phyloP scores from a whole-genome alignment of 2,888 invertebrate genomes.

The Chalcosyrphus nemorum region DNA sequence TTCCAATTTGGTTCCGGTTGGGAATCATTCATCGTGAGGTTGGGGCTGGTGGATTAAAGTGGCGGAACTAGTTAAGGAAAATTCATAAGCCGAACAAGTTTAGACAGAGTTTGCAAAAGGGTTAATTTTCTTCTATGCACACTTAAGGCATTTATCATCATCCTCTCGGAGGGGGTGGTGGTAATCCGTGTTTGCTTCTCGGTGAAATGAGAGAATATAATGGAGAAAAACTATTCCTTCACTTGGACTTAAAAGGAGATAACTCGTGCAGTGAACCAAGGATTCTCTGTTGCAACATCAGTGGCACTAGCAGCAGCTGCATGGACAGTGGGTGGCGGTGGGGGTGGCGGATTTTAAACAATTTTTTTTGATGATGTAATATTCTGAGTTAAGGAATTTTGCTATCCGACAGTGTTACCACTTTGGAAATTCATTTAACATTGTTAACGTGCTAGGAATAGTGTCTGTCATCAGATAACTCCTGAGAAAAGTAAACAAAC shows the following conservation, averaged over 20 bases:
- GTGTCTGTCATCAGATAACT: not conserved
- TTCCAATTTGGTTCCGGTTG: constrained; percentile 39
- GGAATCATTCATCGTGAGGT: not conserved
- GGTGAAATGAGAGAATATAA: not conserved
- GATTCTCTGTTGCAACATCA: constrained; percentile 1
- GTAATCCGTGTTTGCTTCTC: constrained; percentile 4
- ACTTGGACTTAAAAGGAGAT: constrained; percentile 43
- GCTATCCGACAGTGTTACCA: constrained; percentile 19
- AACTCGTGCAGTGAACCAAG: constrained; percentile 39
- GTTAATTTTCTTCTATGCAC: constrained; percentile 20
- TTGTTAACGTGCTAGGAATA: not conserved
- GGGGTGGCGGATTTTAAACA: constrained; percentile 7
- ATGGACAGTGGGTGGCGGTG: not conserved
- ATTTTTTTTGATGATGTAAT: constrained; percentile 31
- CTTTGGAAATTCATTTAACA: constrained; percentile 5
- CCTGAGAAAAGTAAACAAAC: not conserved
- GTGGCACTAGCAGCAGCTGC: constrained; percentile 31
- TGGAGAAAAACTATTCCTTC: constrained; percentile 48
- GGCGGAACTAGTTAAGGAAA: constrained; percentile 14
- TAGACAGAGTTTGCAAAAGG: constrained; percentile 17
- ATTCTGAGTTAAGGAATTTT: not conserved
- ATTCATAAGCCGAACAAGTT: constrained; percentile 49
- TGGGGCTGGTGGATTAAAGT: constrained; percentile 23
- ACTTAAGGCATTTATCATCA: constrained; percentile 45
- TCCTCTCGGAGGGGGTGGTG: not conserved